These are phyloP conservation scores for Hypena proboscidalis DNA, from an alignment of 2,888 invertebrate genomes.

Conservation along the genomic window DNA sequence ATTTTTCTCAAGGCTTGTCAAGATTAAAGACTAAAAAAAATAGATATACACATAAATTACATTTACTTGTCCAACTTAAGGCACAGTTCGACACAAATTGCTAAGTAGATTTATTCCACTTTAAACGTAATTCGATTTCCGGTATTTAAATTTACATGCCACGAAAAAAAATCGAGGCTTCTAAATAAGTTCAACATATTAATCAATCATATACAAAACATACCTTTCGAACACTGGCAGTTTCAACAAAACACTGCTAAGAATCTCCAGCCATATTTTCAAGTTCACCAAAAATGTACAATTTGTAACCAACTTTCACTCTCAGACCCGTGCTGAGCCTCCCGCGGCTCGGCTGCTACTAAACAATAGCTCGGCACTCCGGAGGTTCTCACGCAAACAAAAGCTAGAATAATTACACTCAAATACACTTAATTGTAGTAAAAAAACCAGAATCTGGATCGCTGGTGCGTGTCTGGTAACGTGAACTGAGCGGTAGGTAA, in stretches of 20 bases:
- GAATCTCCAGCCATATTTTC: neutral
- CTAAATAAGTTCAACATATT: too few species aligned
- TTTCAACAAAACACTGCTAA: neutral
- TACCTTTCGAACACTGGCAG: neutral
- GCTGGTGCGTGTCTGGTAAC: slow-evolving; percentile 37
- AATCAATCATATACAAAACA: neutral
- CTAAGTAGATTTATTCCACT: too few species aligned
- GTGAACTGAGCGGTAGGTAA: slow-evolving; percentile 18
- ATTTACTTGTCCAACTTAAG: too few species aligned
- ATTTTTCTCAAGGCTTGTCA: too few species aligned
- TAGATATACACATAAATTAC: too few species aligned
- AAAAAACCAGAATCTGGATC: slow-evolving; percentile 31
- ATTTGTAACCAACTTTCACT: slow-evolving; percentile 5
- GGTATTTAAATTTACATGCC: too few species aligned
- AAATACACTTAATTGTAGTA: slow-evolving; percentile 47
- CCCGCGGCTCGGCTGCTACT: slow-evolving; percentile 18
- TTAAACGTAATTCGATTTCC: too few species aligned
- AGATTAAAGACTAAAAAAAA: too few species aligned
- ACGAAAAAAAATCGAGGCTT: too few species aligned
- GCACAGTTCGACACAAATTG: too few species aligned
- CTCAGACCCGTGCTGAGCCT: slow-evolving; percentile 3
- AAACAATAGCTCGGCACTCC: slow-evolving; percentile 24
- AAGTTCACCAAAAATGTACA: neutral
- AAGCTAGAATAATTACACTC: slow-evolving; percentile 45
- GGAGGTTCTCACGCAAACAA: slow-evolving; percentile 51